Evolutionary conservation across 2,888 invertebrate genomes (phyloP), one percentile per base, ranked within the genome.

Genomic region (Eretmocerus hayati): DNA sequence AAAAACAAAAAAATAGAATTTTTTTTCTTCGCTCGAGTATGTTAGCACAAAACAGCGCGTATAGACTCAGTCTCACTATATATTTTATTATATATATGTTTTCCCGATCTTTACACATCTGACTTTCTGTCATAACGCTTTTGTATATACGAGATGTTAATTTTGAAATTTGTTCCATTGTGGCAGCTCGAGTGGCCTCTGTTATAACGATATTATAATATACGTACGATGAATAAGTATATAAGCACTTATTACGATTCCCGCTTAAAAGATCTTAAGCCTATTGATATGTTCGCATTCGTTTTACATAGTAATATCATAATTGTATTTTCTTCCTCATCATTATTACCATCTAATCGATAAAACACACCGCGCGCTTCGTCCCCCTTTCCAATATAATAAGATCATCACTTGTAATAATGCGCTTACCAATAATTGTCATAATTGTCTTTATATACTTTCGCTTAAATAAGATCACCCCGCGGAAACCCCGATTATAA

Each of bases 231-330:
- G 50, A 50, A 50, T 53, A 53, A 47, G 44, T 50, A 35, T n/a
- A n/a, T 40, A 50, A 45, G 46, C 44, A 46, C 41, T 49, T 49
- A 43, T n/a, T 35, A 53, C 49, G 64, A 55, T 55, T 56, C 66
- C 67, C 50, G 48, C 50, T 53, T 50, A 51, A 46, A 46, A 48
- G n/a, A n/a, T n/a, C 46, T 54, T 54, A 54, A 51, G 31, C 44
- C 54, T 54, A 54, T 65, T 70, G 71, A 71, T 71, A 71, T 71
- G 71, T 69, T 71, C 65, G 63, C 65, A 67, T 71, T 71, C 69
- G 66, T 67, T 55, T n/a, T 56, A 55, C 56, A 54, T 52, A 53
- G 45, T 61, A 61, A 56, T 54, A 55, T 58, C 58, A 53, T 48
- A 50, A 50, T 50, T 53, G 30, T 52, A 46, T 57, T 46, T 55